phyloP scores from a whole-genome alignment of 2,888 invertebrate species.

The Mimas tiliae region DNA sequence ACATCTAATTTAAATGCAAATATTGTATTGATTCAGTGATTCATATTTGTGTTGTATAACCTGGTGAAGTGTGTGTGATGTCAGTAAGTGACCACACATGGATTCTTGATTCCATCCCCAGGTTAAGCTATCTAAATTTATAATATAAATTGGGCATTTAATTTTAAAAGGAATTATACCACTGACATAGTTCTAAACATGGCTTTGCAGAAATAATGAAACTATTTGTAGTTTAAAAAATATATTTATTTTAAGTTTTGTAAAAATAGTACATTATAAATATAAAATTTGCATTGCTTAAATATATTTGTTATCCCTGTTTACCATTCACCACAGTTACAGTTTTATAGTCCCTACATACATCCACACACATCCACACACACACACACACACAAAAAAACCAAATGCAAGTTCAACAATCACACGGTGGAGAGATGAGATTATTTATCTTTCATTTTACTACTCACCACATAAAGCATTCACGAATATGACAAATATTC shows the following conservation, averaged over 20 bases:
- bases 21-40: background rate
- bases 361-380: background rate
- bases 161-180: background rate
- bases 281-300: slow-evolving; percentile 20
- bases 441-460: too few relatives aligned
- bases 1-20: background rate
- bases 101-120: too few relatives aligned
- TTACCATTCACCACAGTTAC: slow-evolving; percentile 2
- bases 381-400: background rate
- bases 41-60: background rate
- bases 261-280: slow-evolving; percentile 18
- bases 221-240: slow-evolving; percentile 1
- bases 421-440: background rate
- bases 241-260: slow-evolving; percentile 14
- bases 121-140: too few relatives aligned
- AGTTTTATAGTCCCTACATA: background rate
- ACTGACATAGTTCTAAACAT: background rate
- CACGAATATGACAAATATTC: background rate
- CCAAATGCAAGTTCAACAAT: background rate
- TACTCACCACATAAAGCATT: background rate
- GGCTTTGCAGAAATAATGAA: slow-evolving; percentile 1
- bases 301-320: slow-evolving; percentile 9
- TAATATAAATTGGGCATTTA: too few relatives aligned
- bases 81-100: too few relatives aligned
- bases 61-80: too few relatives aligned